Base-by-base conservation (phyloP, 1,140 invertebrate genomes). In the Drosophila mojavensis region DNA sequence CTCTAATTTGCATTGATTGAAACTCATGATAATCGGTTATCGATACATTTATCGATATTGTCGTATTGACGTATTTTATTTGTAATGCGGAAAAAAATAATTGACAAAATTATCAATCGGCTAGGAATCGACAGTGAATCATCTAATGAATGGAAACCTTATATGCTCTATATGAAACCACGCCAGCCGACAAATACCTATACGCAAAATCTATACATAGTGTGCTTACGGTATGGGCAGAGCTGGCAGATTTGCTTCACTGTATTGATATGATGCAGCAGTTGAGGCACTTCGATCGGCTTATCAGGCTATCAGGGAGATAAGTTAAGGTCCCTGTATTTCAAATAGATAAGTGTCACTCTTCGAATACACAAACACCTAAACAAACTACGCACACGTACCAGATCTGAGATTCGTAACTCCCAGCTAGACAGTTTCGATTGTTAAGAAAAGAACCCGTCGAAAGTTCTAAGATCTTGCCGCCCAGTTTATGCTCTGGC, bases 331-430 rank as follows among this genome's bases (percentile, higher is more conserved):
- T 68, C 41, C 47, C 50, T 51, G 28, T 60, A n/a, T 33, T 53
- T 62, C 54, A 55, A 73, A 71, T 30, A 89, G 84, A 89, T 88
- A 89, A 90, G 84, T 89, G 84, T 84, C 85, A 84, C 63, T 88
- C 79, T 55, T 68, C 28, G 48, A 30, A 53, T 30, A 53, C 47
- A 62, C 47, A 65, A 53, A 70, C 66, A 45, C 61, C 70, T 36
- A 55, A 68, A 41, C 24, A 48, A 60, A 59, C 61, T 47, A 60
- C 58, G 15, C 43, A 59, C 47, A 43, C 7, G 11, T 59, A 51
- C 7, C 39, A 45, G 13, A 17, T 26, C 15, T 45, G 45, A 17
- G 41, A 69, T 58, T 50, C 69, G 48, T 72, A 66, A 75, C 74
- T 43, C 61, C 61, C 30, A 28, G 20, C 11, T 48, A 67, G 78